Evolutionary conservation across 1,140 invertebrate species (phyloP).

Genomic region (Microplitis mediator): DNA sequence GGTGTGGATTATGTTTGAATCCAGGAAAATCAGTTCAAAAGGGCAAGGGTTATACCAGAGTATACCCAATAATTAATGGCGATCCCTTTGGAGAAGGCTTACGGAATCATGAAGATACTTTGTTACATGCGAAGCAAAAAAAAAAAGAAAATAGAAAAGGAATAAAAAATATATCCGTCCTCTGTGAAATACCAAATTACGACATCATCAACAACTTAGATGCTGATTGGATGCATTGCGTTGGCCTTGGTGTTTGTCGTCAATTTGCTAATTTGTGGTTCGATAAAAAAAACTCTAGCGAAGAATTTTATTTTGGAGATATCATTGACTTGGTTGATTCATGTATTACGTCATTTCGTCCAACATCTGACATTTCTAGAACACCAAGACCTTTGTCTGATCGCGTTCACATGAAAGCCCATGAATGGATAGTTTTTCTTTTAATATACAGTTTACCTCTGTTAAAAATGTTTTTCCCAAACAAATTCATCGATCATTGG

Average conservation of each 20-base stretch:
- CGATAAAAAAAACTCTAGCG: constrained; percentile 17
- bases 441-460: constrained; percentile 24
- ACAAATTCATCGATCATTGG: constrained; percentile 27
- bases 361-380: constrained; percentile 27
- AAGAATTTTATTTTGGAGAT: constrained; percentile 28
- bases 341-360: constrained; percentile 18
- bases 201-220: constrained; percentile 20
- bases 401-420: constrained; percentile 35
- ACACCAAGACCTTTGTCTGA: constrained; percentile 18
- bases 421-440: constrained; percentile 35
- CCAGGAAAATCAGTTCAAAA: neutral
- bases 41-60: neutral
- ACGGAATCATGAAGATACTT: constrained; percentile 8
- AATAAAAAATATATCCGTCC: constrained; percentile 11
- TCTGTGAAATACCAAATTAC: constrained; percentile 20
- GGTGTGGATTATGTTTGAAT: constrained; percentile 3
- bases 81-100: neutral
- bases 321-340: constrained; percentile 21
- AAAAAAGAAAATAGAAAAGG: neutral
- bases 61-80: neutral
- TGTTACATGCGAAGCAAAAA: neutral
- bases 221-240: constrained; percentile 33
- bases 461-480: constrained; percentile 19
- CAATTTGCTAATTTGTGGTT: constrained; percentile 32
- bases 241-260: constrained; percentile 26